Conservation (phyloP, 2,797 vertebrate genomes). For the Pseudochaenichthys georgianus region DNA sequence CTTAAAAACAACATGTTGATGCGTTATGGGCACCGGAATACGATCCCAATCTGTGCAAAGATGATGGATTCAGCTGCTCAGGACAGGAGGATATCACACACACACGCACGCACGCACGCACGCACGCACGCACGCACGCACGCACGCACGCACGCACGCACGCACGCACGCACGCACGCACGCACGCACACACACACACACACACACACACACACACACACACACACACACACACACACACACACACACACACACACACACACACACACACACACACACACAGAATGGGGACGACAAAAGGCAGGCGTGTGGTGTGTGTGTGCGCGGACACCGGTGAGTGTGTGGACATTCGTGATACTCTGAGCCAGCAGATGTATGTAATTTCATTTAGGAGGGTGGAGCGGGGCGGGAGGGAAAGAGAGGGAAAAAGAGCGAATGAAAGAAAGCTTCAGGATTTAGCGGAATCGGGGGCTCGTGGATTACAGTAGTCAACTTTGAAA, state of each 20-base stretch:
- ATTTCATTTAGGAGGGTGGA: slow-evolving; percentile 85
- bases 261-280: not conserved
- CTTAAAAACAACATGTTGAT: not conserved
- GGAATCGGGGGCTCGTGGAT: slow-evolving; percentile 88
- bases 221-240: too few species aligned
- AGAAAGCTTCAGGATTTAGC: slow-evolving; percentile 86
- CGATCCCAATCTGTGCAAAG: slow-evolving; percentile 20
- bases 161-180: not conserved
- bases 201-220: slow-evolving; percentile 12
- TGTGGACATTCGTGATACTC: slow-evolving; percentile 82
- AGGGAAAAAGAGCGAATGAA: slow-evolving; percentile 56
- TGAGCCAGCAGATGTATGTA: slow-evolving; percentile 92
- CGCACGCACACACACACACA: slow-evolving; percentile 1
- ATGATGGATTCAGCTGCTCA: slow-evolving; percentile 1
- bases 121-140: not conserved
- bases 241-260: not conserved
- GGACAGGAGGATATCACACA: slow-evolving; percentile 6
- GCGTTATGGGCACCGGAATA: not conserved
- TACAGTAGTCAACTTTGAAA: slow-evolving; percentile 88
- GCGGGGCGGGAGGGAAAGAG: slow-evolving; percentile 7
- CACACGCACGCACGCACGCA: not conserved
- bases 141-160: too few species aligned
- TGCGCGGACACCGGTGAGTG: slow-evolving; percentile 61
- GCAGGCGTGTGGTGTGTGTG: slow-evolving; percentile 61
- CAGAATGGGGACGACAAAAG: too few species aligned